These are phyloP conservation scores for Metridium senile DNA, from an alignment of 92 coral and sea anemone genomes.

Conservation along the genomic window DNA sequence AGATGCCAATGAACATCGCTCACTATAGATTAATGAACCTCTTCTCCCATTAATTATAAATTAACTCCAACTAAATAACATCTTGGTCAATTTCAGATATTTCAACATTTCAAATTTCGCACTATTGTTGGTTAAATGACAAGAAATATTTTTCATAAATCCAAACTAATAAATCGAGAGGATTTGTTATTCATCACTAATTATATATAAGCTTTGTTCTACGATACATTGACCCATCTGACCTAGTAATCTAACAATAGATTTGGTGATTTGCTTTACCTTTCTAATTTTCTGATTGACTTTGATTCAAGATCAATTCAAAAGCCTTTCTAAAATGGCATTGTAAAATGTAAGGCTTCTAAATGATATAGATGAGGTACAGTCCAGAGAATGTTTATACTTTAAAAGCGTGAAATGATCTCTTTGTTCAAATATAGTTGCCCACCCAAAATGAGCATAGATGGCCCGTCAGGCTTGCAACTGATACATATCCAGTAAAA, in stretches of 20 bases:
- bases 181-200: neutral
- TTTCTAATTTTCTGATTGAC: neutral
- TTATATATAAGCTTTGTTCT: neutral
- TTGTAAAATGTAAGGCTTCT: neutral
- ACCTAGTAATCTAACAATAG: neutral
- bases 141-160: neutral
- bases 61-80: neutral
- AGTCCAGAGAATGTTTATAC: neutral
- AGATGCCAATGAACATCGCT: neutral
- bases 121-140: neutral
- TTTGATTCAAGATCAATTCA: neutral
- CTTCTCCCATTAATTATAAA: constrained; percentile 18
- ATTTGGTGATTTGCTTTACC: neutral
- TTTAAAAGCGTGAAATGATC: neutral
- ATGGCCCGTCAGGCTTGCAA: neutral
- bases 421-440: neutral
- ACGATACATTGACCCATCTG: neutral
- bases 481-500: no score
- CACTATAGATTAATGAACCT: neutral
- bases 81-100: neutral
- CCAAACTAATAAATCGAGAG: neutral
- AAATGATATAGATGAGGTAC: neutral
- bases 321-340: neutral
- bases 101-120: neutral
- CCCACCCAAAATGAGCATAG: neutral